Percentiles rank a stretch among this genome's conserved stretches.
Evolutionary conservation across 2,797 vertebrate species (phyloP).

Genomic region (Tokudaia tokunoshimensis): DNA sequence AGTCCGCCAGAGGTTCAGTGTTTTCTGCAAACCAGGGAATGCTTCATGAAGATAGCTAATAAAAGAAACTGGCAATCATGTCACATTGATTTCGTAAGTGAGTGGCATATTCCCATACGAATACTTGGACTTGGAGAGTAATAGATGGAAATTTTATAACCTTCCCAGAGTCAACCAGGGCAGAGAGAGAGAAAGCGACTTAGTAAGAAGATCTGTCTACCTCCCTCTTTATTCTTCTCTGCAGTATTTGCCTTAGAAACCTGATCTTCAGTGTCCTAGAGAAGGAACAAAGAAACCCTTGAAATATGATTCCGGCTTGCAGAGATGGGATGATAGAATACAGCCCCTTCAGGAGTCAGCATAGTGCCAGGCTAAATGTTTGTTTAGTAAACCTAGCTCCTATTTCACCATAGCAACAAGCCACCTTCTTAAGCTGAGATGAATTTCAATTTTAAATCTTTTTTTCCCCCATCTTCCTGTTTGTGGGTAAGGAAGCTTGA

Average conservation of each 20-base stretch:
- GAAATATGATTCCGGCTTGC: constrained; percentile 55
- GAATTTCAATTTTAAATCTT: constrained; percentile 52
- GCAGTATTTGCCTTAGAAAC: constrained; percentile 54
- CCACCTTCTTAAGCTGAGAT: neutral
- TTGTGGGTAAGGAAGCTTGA: neutral
- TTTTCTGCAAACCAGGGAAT: constrained; percentile 13
- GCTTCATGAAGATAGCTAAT: neutral
- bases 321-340: neutral
- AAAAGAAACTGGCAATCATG: neutral
- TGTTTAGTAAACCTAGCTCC: neutral
- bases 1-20: neutral
- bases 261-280: constrained; percentile 56
- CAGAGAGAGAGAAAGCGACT: neutral
- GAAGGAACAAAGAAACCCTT: constrained; percentile 41
- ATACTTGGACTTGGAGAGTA: constrained; percentile 10
- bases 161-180: neutral
- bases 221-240: neutral
- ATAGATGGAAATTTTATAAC: neutral
- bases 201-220: neutral
- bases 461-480: constrained; percentile 15
- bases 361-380: neutral
- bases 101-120: neutral
- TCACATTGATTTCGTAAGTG: neutral
- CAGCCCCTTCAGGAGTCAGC: neutral
- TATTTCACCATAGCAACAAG: constrained; percentile 5